phyloP scores from a whole-genome alignment of 1,140 invertebrate genomes.

The Papilio polyxenes region DNA sequence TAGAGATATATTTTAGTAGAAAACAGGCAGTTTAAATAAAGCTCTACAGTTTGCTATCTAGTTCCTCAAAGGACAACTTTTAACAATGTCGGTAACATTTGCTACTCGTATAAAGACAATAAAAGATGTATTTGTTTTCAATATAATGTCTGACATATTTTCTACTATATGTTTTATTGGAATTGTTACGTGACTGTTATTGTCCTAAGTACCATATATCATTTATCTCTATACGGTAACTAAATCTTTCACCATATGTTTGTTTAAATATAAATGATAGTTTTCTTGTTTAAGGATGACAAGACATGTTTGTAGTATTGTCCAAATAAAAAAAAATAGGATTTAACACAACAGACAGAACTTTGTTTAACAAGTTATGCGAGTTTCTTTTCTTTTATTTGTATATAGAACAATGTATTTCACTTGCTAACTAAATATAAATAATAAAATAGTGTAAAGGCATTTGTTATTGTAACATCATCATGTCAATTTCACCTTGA shows the following conservation, averaged over 20 bases:
- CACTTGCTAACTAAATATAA: not conserved
- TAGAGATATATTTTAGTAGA: not conserved
- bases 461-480: constrained; percentile 17
- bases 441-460: not conserved
- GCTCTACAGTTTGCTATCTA: not conserved
- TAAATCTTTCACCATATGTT: too few relatives aligned
- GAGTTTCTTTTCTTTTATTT: not conserved
- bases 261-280: too few relatives aligned
- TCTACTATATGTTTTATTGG: not conserved
- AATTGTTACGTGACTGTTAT: too few relatives aligned
- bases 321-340: too few relatives aligned
- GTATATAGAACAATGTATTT: not conserved
- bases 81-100: constrained; percentile 7
- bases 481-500: constrained; percentile 20
- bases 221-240: too few relatives aligned
- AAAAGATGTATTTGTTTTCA: not conserved
- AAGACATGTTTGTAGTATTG: too few relatives aligned
- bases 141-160: not conserved
- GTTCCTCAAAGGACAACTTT: constrained; percentile 8
- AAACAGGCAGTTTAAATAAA: not conserved
- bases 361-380: too few relatives aligned
- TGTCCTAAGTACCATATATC: too few relatives aligned
- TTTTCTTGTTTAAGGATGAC: too few relatives aligned
- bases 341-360: too few relatives aligned
- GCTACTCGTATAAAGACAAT: not conserved